Base-by-base conservation (phyloP, 1,140 invertebrate genomes). In the Saccostrea cuccullata region DNA sequence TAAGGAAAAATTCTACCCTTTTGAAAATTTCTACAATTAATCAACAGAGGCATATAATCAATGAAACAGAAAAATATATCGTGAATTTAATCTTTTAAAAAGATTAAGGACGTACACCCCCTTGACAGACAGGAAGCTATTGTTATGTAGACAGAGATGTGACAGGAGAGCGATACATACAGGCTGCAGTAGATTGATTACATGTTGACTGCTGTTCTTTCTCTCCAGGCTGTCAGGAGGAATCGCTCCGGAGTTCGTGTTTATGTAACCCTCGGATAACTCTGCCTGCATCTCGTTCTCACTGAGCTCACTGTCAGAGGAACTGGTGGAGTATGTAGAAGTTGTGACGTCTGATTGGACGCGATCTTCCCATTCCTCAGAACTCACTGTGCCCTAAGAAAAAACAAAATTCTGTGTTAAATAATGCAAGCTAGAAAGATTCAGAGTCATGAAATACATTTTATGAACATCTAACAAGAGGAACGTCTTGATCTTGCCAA, bases 311-410 rank as follows among this genome's bases (percentile, higher is more conserved):
- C 89, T 90, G 23, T 92, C 93, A 9, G 92, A 91, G 0, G 88
- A 88, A 87, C 91, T 92, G 26, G 90, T 92, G 55, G 93, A 92
- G 17, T 92, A 92, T 4, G 93, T 92, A 0, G 93, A 93, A 12
- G 92, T 93, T 0, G 93, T 91, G 9, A 94, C 91, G 67, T 94
- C 94, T 1, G 93, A 93, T 82, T 93, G 93, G 55, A 94, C 92
- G 12, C 92, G 89, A 60, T 94, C 93, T 47, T 93, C 93, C 92
- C 92, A 94, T 82, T 93, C 92, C 40, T 94, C 94, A 3, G 94
- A 93, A 86, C 93, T 94, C 36, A 93, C 90, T 17, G 91, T 89
- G 5, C 88, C 90, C 93, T 93, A 85, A 13, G 30, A 26, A 23
- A 82, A 17, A 82, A 30, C 26, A 47, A 82, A 26, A 6, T 47